Base-by-base conservation (phyloP, 2,113 vertebrate genomes). In the Hyaena hyaena region DNA sequence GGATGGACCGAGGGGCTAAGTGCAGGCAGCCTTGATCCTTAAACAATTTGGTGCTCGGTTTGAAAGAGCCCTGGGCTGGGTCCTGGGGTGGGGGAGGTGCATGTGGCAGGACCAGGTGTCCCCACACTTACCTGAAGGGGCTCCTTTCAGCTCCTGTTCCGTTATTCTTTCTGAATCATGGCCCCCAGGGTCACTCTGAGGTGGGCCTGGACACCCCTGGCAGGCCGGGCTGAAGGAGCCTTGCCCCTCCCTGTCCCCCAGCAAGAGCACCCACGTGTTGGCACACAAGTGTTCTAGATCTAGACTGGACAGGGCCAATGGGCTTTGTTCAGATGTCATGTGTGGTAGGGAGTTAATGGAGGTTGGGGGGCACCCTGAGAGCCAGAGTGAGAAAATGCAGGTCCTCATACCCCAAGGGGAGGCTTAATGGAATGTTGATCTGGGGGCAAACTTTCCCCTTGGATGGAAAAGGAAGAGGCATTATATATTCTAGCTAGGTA, bases 51-150 rank as follows among this genome's bases (percentile, higher is more conserved):
- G 96, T 90, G 97, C 96, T 97, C 23, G 10, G 74, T 58, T 66
- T n/a, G 26, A 77, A 77, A 2, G 71, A 90, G 84, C 92, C 97
- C 90, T 35, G 81, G 97, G 96, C 97, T 97, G 97, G 96, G 93
- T 79, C 97, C 96, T 55, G 63, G 95, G 96, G 68, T 33, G 15
- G 10, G 21, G 21, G 48, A 14, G 17, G 33, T 17, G 33, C 17
- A 65, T 84, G 73, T 7, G 91, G 95, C 63, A 80, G 87, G 93
- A 91, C 97, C 95, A 35, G 74, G 74, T 1, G 76, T 95, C 61
- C 74, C 68, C 53, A 7, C 92, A 77, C 43, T 79, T 55, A 92
- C 19, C 73, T 74, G 50, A 35, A 82, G 71, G 93, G 74, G 28
- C 16, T 39, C 53, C 33, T 77, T 66, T 58, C 21, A 23, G 17